Conservation (phyloP, 1,140 invertebrate species). For the Eumaeus atala region DNA sequence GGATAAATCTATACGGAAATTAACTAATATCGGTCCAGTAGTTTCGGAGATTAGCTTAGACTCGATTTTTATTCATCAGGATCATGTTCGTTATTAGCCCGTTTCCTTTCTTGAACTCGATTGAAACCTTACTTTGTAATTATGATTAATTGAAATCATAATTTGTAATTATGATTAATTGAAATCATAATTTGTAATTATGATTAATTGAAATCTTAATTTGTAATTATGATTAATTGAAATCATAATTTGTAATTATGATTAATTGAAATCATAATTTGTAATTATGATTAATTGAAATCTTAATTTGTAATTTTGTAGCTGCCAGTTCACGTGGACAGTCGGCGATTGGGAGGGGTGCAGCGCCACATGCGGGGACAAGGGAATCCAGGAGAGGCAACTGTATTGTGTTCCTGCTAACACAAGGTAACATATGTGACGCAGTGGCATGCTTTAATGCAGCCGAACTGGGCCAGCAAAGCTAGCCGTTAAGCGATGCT, state of each 20-base stretch:
- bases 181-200: neutral
- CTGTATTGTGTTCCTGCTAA: conserved; percentile 77
- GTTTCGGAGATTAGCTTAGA: too few relatives aligned
- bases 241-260: conserved; percentile 12
- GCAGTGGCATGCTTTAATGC: neutral
- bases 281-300: neutral
- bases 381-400: conserved; percentile 76
- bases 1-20: too few relatives aligned
- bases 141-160: too few relatives aligned
- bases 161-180: too few relatives aligned
- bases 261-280: neutral
- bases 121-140: too few relatives aligned
- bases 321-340: conserved; percentile 79
- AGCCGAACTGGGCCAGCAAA: too few relatives aligned
- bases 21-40: too few relatives aligned
- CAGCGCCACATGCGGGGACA: conserved; percentile 76
- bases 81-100: too few relatives aligned
- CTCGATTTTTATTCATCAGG: too few relatives aligned
- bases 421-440: conserved; percentile 33
- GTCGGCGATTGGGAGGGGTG: conserved; percentile 79
- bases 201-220: neutral
- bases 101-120: too few relatives aligned
- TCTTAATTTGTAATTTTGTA: conserved; percentile 35
- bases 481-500: too few relatives aligned
- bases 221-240: too few relatives aligned